Percentiles rank a stretch among this genome's conserved stretches.
Conservation (phyloP, 2,888 invertebrate genomes). For the Melinaea marsaeus region DNA sequence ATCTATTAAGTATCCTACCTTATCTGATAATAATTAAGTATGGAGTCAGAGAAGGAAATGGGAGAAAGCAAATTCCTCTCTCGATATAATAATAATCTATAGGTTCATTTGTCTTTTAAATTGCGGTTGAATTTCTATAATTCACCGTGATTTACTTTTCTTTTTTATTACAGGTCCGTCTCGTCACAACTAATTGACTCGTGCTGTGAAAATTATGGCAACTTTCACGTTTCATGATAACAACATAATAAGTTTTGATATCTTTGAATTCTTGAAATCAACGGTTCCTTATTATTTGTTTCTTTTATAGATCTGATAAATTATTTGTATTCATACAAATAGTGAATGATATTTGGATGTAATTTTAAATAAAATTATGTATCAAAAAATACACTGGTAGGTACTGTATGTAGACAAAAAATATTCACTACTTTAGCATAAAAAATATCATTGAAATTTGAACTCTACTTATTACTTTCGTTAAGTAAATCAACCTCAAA, state of each 20-base stretch:
- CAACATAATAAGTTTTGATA: conserved; percentile 20
- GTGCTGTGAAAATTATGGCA: conserved; percentile 27
- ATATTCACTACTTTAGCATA: too few species aligned
- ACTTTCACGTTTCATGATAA: conserved; percentile 26
- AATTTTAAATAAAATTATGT: too few species aligned
- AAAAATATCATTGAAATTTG: too few species aligned
- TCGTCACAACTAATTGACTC: conserved; percentile 25
- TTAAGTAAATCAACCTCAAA: neutral
- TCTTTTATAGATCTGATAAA: conserved; percentile 1
- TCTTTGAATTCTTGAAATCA: conserved; percentile 9
- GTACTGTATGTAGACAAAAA: too few species aligned
- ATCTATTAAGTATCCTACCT: neutral
- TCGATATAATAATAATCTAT: conserved; percentile 8
- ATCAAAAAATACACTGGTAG: too few species aligned
- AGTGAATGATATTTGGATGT: neutral
- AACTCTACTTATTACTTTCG: too few species aligned
- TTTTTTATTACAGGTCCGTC: conserved; percentile 27
- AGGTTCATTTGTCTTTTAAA: conserved; percentile 13
- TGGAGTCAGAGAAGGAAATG: too few species aligned
- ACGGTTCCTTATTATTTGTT: conserved; percentile 5
- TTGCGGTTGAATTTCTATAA: conserved; percentile 25
- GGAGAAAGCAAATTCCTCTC: too few species aligned
- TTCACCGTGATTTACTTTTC: conserved; percentile 29
- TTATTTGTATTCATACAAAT: neutral
- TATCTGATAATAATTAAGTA: neutral